Conservation (phyloP, 2,888 invertebrate genomes). For the Hemaris fuciformis region DNA sequence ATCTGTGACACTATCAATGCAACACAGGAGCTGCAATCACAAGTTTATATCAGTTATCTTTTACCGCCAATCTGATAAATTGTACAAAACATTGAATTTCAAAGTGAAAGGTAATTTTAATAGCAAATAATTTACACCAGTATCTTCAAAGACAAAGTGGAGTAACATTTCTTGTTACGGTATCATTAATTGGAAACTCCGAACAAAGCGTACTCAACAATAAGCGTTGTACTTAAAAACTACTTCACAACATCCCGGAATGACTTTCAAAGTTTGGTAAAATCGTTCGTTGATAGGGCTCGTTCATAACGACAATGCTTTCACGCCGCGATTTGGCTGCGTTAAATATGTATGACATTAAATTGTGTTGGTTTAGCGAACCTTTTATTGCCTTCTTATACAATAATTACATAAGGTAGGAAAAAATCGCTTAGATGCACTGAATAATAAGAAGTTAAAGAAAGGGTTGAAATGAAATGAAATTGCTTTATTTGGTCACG, state of each 20-base stretch:
- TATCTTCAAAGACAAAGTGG: conserved; percentile 17
- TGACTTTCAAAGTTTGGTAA: conserved; percentile 34
- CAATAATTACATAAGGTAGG: no score
- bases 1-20: no score
- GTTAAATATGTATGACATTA: no score
- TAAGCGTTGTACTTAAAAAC: conserved; percentile 48
- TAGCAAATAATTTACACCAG: conserved; percentile 14
- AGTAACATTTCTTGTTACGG: neutral
- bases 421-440: no score
- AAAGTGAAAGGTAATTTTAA: neutral
- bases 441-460: no score
- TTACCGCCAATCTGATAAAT: no score
- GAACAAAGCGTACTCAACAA: conserved; percentile 38
- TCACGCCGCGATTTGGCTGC: neutral
- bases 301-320: neutral
- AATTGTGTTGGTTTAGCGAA: no score
- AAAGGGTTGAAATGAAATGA: no score
- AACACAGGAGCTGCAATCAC: no score
- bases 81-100: neutral
- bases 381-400: no score
- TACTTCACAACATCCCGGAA: conserved; percentile 39
- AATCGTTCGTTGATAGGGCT: conserved; percentile 28
- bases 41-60: no score
- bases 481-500: no score
- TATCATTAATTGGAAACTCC: conserved; percentile 30